Evolutionary conservation across 2,797 vertebrate species (phyloP).

Genomic region (Sandelia bainsii): DNA sequence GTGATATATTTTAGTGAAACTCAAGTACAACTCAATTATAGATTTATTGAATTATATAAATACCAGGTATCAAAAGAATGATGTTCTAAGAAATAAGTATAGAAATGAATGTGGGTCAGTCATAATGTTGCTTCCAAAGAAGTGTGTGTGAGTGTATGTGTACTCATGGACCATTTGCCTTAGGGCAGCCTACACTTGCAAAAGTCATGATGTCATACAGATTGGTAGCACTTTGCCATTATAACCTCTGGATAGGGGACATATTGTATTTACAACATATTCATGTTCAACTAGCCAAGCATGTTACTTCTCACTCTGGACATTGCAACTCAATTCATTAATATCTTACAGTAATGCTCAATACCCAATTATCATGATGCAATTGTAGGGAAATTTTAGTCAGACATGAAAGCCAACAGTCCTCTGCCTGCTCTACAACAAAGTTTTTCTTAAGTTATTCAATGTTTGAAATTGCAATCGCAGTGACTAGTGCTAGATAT

Average conservation of each 20-base stretch:
- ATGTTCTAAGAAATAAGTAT: too few relatives aligned
- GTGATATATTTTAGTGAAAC: background rate
- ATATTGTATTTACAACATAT: conserved; percentile 13
- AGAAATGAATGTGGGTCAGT: conserved; percentile 74
- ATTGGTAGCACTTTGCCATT: conserved; percentile 35
- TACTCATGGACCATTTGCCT: conserved; percentile 66
- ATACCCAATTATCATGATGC: conserved; percentile 23
- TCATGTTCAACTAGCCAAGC: conserved; percentile 18
- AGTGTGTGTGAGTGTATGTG: conserved; percentile 51
- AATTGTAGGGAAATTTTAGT: conserved; percentile 56
- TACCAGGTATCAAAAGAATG: background rate
- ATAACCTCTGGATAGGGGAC: conserved; percentile 14
- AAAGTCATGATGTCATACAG: conserved; percentile 51
- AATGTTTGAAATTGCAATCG: too few relatives aligned
- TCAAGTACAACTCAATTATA: background rate
- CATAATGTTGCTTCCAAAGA: conserved; percentile 62
- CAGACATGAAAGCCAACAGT: conserved; percentile 30
- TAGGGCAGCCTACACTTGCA: conserved; percentile 47
- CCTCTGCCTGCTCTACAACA: conserved; percentile 19
- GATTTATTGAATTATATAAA: background rate
- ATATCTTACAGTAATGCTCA: conserved; percentile 17
- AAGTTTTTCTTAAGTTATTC: conserved; percentile 1
- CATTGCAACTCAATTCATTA: conserved; percentile 11
- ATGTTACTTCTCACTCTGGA: conserved; percentile 9
- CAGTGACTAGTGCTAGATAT: too few relatives aligned